Percentiles rank a stretch among this genome's conserved stretches.
These are phyloP conservation scores for Pseudomyrmex cubaensis DNA, from an alignment of 1,140 invertebrate species.

Conservation along the genomic window DNA sequence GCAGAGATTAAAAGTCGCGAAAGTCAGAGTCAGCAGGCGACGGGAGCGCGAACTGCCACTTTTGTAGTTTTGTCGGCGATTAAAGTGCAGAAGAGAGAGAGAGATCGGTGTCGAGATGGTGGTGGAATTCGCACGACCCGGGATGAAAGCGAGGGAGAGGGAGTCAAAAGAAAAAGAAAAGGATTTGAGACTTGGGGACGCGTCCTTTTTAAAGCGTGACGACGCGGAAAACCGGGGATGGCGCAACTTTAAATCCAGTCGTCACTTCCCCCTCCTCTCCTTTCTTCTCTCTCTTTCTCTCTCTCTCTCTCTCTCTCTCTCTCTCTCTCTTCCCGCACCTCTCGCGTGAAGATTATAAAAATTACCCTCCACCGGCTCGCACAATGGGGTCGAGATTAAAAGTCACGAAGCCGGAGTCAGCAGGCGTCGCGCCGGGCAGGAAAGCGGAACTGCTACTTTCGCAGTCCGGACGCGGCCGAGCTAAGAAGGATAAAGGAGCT, in stretches of 20 bases:
- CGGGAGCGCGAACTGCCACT: conserved; percentile 63
- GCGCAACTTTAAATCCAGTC: conserved; percentile 59
- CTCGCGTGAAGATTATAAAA: conserved; percentile 63
- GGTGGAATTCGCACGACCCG: conserved; percentile 12
- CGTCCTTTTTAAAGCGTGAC: conserved; percentile 52
- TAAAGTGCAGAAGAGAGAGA: conserved; percentile 20
- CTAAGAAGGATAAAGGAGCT: conserved; percentile 67
- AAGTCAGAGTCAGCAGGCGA: conserved; percentile 64
- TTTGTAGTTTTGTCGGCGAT: conserved; percentile 62
- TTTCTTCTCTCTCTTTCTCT: too few species aligned
- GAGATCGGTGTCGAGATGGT: conserved; percentile 33
- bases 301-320: too few species aligned
- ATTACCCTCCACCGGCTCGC: conserved; percentile 54
- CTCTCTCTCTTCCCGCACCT: neutral
- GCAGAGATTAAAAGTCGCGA: conserved; percentile 67
- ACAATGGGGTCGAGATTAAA: conserved; percentile 69
- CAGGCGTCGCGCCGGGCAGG: neutral
- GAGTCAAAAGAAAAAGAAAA: neutral
- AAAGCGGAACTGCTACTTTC: conserved; percentile 66
- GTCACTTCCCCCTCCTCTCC: neutral
- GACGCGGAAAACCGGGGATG: neutral
- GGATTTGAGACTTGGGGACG: neutral
- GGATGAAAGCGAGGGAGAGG: neutral
- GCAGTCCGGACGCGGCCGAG: conserved; percentile 52
- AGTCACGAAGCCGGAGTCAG: conserved; percentile 64